phyloP scores from a whole-genome alignment of 2,113 vertebrate genomes.

The Callionymus lyra region DNA sequence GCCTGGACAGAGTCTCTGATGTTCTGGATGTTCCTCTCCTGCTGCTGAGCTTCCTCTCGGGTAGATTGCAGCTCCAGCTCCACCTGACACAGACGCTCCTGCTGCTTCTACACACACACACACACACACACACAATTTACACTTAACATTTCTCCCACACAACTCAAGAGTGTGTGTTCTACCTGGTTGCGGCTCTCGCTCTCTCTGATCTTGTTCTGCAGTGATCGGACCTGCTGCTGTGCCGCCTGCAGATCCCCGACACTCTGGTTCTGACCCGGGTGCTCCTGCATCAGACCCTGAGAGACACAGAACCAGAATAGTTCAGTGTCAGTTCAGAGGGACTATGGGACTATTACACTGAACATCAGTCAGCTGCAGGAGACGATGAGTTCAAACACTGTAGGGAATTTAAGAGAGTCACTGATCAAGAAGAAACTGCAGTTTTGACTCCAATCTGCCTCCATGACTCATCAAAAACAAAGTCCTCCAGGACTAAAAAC shows the following conservation, averaged over 20 bases:
- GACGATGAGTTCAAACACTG: no score
- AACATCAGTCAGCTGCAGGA: background rate
- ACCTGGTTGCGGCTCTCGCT: slow-evolving; percentile 82
- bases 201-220: slow-evolving; percentile 76
- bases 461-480: no score
- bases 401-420: no score
- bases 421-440: slow-evolving; percentile 21
- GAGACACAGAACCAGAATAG: background rate
- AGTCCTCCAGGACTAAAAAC: no score
- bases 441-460: slow-evolving; percentile 42
- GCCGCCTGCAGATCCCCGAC: slow-evolving; percentile 62
- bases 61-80: slow-evolving; percentile 75
- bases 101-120: slow-evolving; percentile 70
- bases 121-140: background rate
- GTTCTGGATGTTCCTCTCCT: slow-evolving; percentile 77
- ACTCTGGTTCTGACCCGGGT: slow-evolving; percentile 63
- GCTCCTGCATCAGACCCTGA: slow-evolving; percentile 70
- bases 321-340: no score
- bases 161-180: background rate
- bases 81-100: slow-evolving; percentile 83
- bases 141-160: no score
- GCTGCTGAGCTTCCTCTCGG: slow-evolving; percentile 73
- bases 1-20: slow-evolving; percentile 76
- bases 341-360: no score
- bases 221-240: slow-evolving; percentile 73